phyloP scores from a whole-genome alignment of 2,113 vertebrate genomes.

The Nothocercus nigrocapillus region DNA sequence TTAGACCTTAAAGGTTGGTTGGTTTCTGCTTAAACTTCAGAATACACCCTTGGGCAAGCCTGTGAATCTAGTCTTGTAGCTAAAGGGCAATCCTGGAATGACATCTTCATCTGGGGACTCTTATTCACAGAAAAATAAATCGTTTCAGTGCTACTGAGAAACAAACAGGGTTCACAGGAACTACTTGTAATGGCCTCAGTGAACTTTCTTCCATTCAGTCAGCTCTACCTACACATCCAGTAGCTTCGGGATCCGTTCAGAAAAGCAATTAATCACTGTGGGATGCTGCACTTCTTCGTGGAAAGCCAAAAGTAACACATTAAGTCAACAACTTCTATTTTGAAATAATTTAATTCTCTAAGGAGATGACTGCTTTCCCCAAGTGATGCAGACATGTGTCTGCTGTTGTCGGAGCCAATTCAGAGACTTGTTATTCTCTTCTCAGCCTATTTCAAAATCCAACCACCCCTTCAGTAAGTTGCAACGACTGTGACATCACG shows the following conservation, averaged over 20 bases:
- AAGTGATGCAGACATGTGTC: constrained; percentile 19
- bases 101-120: neutral
- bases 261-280: neutral
- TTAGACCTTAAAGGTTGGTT: neutral
- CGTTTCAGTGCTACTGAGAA: neutral
- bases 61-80: neutral
- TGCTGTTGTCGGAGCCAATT: constrained; percentile 49
- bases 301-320: constrained; percentile 43
- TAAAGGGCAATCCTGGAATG: neutral
- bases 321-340: constrained; percentile 45
- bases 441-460: constrained; percentile 49
- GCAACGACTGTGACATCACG: constrained; percentile 58
- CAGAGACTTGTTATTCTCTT: constrained; percentile 51
- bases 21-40: neutral
- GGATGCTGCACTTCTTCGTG: neutral
- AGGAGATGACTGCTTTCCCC: constrained; percentile 34
- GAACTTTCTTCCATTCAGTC: neutral
- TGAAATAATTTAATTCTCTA: constrained; percentile 49
- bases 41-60: neutral
- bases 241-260: neutral
- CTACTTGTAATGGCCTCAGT: neutral
- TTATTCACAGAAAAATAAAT: neutral
- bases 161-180: neutral
- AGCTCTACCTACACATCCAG: accelerated
- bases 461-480: constrained; percentile 55